Conservation (phyloP, 2,797 vertebrate species). For the Holocentrus rufus region DNA sequence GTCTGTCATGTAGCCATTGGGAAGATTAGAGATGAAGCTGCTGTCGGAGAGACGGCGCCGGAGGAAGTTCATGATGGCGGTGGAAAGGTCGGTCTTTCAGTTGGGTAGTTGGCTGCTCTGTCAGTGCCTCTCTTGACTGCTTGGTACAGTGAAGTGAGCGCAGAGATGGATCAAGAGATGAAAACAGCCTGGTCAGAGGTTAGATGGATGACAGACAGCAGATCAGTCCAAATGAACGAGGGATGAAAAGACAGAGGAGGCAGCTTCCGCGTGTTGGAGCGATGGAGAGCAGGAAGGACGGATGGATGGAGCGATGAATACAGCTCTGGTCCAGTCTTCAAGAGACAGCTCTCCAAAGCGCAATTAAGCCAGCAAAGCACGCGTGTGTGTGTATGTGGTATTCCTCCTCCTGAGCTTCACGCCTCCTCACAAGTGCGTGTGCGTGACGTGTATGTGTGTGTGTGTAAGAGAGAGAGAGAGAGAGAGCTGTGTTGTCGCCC, state of each 20-base stretch:
- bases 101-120: constrained; percentile 8
- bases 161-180: constrained; percentile 12
- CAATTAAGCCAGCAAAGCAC: constrained; percentile 57
- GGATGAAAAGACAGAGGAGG: constrained; percentile 36
- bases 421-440: constrained; percentile 64
- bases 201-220: constrained; percentile 61
- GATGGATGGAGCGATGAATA: constrained; percentile 68
- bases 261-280: constrained; percentile 45
- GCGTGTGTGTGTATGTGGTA: constrained; percentile 49
- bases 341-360: constrained; percentile 74
- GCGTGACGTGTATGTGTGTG: constrained; percentile 53
- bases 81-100: constrained; percentile 43
- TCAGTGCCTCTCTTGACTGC: constrained; percentile 27
- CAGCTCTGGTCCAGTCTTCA: constrained; percentile 74
- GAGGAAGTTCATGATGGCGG: constrained; percentile 94
- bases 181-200: constrained; percentile 53
- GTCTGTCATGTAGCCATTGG: constrained; percentile 98
- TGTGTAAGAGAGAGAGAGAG: constrained; percentile 34
- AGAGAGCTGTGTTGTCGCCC: constrained; percentile 57
- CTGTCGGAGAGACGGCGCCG: constrained; percentile 97
- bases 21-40: constrained; percentile 98
- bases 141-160: constrained; percentile 35
- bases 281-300: constrained; percentile 49
- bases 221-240: constrained; percentile 47
- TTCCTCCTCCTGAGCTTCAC: constrained; percentile 68